A percentile compares a stretch with the other conserved stretches of the same genome.
These are phyloP conservation scores for Synanthedon andrenaeformis DNA, from an alignment of 2,888 invertebrate genomes.

Conservation along the genomic window DNA sequence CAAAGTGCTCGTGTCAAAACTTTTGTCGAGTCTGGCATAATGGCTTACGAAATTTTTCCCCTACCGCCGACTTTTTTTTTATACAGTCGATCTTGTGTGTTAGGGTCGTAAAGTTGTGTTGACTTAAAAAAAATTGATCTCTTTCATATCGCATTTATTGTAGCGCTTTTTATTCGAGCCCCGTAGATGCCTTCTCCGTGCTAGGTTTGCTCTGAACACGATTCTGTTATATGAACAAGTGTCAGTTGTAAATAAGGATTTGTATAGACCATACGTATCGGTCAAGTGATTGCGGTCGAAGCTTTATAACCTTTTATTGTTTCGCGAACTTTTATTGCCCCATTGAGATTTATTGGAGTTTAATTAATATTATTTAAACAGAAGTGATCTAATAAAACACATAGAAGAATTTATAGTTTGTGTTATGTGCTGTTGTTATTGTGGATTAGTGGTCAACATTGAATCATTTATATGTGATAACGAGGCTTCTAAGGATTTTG, in stretches of 20 bases:
- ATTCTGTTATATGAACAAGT: conserved; percentile 60
- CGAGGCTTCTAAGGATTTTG: conserved; percentile 39
- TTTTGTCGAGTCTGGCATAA: conserved; percentile 63
- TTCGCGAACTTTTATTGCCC: conserved; percentile 14
- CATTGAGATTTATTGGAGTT: neutral
- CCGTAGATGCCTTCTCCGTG: conserved; percentile 45
- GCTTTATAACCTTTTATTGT: conserved; percentile 33
- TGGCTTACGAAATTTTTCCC: conserved; percentile 70
- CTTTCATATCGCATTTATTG: conserved; percentile 48
- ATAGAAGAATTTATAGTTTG: conserved; percentile 30
- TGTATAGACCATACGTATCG: conserved; percentile 68
- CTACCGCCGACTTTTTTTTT: conserved; percentile 64
- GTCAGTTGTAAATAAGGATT: conserved; percentile 71
- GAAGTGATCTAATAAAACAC: conserved; percentile 53
- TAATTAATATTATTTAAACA: conserved; percentile 3
- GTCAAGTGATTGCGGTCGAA: conserved; percentile 43
- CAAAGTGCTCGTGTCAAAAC: conserved; percentile 69
- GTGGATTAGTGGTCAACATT: conserved; percentile 46
- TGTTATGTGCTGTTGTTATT: conserved; percentile 43
- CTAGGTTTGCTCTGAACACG: conserved; percentile 51
- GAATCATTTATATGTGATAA: conserved; percentile 34
- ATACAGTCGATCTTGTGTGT: conserved; percentile 57
- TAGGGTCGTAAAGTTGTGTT: conserved; percentile 64
- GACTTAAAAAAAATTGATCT: conserved; percentile 44
- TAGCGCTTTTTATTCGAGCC: conserved; percentile 30